Conservation (phyloP, 2,888 invertebrate species). For the Dermolepida albohirtum region DNA sequence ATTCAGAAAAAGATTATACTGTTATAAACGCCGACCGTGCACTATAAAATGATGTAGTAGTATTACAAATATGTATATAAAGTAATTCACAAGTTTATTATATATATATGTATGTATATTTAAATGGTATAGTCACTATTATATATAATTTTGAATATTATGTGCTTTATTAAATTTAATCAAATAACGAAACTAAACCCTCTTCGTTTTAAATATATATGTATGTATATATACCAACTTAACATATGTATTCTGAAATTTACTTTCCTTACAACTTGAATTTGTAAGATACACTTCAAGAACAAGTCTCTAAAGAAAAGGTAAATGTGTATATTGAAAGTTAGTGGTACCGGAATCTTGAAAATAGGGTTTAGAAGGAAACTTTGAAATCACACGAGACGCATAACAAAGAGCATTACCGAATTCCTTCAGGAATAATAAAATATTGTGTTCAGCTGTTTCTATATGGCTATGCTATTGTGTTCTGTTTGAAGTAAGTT, state of each 20-base stretch:
- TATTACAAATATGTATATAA: too few species aligned
- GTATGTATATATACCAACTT: neutral
- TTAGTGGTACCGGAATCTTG: constrained; percentile 35
- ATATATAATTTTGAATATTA: too few species aligned
- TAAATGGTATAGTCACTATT: too few species aligned
- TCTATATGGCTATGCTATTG: too few species aligned
- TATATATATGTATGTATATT: too few species aligned
- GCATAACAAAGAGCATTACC: constrained; percentile 36
- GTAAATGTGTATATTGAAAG: constrained; percentile 39
- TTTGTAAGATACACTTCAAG: constrained; percentile 37
- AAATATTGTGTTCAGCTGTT: constrained; percentile 27
- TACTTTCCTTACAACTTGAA: constrained; percentile 16
- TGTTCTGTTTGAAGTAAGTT: too few species aligned
- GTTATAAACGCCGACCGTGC: too few species aligned
- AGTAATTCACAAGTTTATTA: too few species aligned
- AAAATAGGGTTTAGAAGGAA: constrained; percentile 34
- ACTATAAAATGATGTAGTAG: too few species aligned
- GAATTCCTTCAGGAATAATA: constrained; percentile 31
- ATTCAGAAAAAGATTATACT: too few species aligned
- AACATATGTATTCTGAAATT: constrained; percentile 18
- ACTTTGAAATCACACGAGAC: constrained; percentile 37
- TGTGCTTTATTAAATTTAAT: neutral
- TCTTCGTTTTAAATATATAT: neutral
- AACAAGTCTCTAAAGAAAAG: constrained; percentile 35
- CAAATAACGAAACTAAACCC: neutral